Evolutionary conservation across 2,113 vertebrate species (phyloP), one percentile per base, ranked within the genome.

Genomic region (Philantomba maxwellii): DNA sequence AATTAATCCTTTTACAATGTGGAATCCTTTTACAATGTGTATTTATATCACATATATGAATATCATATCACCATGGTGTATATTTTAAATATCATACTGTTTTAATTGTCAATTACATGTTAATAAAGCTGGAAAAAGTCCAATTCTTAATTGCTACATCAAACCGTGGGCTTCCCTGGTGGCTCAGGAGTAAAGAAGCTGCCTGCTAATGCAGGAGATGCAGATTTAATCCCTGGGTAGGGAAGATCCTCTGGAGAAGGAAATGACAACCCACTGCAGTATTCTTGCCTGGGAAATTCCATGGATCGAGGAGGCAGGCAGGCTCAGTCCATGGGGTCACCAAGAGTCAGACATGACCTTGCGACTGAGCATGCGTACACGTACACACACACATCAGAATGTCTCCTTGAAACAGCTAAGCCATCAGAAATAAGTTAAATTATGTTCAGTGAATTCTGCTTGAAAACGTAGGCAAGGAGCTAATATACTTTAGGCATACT

Each of bases 341-440:
- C 14, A 43, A 43, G 39, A 43, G 39, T 14, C 36, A 26, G 23
- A 75, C 36, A 43, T 43, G 70, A 43, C 12, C 13, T 75, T 14
- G 21, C 0, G 1, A 75, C 70, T 43, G 23, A 75, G 70, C 36
- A 43, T 0, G 23, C 12, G 1, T 14, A 36, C 66, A 13, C 39
- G 64, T 36, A 39, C 36, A 15, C 39, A 73, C 66, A 39, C 51
- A 5, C 23, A 53, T 19, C 33, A 81, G 2, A n/a, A 21, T 66
- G 62, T 87, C 84, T 87, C 45, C 87, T 49, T 87, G 91, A 36
- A 90, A 83, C n/a, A 60, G 80, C 73, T 94, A 88, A 91, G 39
- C 39, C 39, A 84, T 89, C 66, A 97, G 88, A 96, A 95, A 83
- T 86, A 47, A 81, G 73, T 94, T 83, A 83, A 96, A 93, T 95